phyloP scores from a whole-genome alignment of 2,797 vertebrate species.

The Hydrocynus forskahlii region DNA sequence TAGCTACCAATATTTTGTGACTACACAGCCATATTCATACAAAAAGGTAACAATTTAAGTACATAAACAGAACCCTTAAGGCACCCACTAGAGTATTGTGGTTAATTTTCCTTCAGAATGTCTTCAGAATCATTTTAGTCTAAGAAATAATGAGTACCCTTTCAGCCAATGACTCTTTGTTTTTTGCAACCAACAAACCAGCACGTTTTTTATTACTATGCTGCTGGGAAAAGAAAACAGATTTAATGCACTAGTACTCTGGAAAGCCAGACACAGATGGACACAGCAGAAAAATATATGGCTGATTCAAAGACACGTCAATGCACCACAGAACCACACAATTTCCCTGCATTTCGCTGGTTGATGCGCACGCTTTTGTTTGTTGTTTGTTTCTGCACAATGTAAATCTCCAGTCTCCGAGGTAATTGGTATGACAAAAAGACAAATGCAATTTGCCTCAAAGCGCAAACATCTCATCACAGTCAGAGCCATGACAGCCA shows the following conservation, averaged over 20 bases:
- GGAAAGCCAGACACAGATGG: neutral
- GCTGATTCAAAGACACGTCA: slow-evolving; percentile 34
- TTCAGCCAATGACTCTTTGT: neutral
- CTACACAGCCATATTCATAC: neutral
- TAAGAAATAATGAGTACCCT: neutral
- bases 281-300: slow-evolving; percentile 4
- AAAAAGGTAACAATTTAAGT: no score
- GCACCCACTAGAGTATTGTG: neutral
- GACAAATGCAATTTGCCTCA: slow-evolving; percentile 57
- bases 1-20: neutral
- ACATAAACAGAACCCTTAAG: neutral
- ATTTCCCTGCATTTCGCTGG: slow-evolving; percentile 37
- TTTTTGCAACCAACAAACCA: neutral
- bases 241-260: slow-evolving; percentile 5
- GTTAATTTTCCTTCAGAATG: neutral
- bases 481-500: slow-evolving; percentile 48
- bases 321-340: slow-evolving; percentile 33
- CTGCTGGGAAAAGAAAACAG: slow-evolving; percentile 7
- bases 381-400: slow-evolving; percentile 55
- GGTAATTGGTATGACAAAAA: slow-evolving; percentile 63
- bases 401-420: slow-evolving; percentile 42
- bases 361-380: slow-evolving; percentile 44
- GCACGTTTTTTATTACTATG: neutral
- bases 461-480: slow-evolving; percentile 59
- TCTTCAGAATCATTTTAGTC: neutral